Evolutionary conservation across 2,797 vertebrate species (phyloP).

Genomic region (Heliangelus exortis): DNA sequence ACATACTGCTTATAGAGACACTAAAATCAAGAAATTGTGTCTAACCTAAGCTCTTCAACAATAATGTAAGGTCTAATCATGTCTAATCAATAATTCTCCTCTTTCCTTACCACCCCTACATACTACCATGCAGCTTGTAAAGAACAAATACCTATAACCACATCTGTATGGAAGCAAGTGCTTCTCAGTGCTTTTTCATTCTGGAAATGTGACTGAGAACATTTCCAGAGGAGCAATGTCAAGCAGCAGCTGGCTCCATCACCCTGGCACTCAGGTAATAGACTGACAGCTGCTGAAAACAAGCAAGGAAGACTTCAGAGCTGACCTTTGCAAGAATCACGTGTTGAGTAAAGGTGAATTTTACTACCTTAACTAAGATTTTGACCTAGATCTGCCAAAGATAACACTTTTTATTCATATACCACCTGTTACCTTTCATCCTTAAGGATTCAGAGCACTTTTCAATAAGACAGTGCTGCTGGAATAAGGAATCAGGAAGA

Average conservation of each 20-base stretch:
- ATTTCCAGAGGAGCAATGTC: not conserved
- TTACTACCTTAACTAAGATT: not conserved
- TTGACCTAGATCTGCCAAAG: conserved; percentile 56
- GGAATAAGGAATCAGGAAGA: not conserved
- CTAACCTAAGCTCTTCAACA: not conserved
- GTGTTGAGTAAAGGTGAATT: not conserved
- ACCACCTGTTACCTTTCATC: conserved; percentile 19
- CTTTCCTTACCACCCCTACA: not conserved
- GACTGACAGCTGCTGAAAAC: not conserved
- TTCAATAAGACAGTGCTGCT: not conserved
- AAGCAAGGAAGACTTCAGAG: not conserved
- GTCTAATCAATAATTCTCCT: not conserved
- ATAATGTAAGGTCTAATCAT: not conserved
- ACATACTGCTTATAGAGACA: not conserved
- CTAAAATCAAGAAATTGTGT: not conserved
- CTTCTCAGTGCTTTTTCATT: not conserved
- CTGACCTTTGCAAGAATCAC: not conserved
- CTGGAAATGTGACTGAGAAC: not conserved
- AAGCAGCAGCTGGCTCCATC: not conserved
- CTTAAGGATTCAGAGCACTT: conserved; percentile 4
- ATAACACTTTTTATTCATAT: not conserved
- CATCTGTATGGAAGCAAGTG: not conserved
- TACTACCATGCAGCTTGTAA: not conserved
- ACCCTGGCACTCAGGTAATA: not conserved
- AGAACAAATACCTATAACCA: not conserved